A percentile compares a stretch with the other conserved stretches of the same genome.
Conservation (phyloP, 2,113 vertebrate species). For the Pleuronectes platessa region DNA sequence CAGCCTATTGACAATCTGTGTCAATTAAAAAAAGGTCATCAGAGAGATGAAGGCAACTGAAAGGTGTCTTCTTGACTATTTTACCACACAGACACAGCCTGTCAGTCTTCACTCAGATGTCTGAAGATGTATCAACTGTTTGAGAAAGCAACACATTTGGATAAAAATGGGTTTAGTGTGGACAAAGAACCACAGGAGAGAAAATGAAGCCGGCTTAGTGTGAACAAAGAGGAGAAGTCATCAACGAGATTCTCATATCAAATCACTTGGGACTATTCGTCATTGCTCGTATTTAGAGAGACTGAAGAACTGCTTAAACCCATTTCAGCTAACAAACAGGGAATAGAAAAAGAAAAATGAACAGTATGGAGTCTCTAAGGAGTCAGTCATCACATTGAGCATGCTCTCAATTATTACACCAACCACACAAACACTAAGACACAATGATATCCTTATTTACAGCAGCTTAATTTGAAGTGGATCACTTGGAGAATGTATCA, state of each 20-base stretch:
- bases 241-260: too few species aligned
- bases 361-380: constrained; percentile 23
- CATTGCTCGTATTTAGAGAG: constrained; percentile 13
- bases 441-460: constrained; percentile 58
- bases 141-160: too few species aligned
- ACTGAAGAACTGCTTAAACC: constrained; percentile 17
- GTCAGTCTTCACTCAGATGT: neutral
- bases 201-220: neutral
- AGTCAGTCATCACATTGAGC: constrained; percentile 53
- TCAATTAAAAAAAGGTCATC: neutral
- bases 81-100: neutral
- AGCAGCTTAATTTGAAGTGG: constrained; percentile 47
- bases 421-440: constrained; percentile 60
- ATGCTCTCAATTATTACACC: constrained; percentile 65
- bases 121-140: too few species aligned
- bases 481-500: constrained; percentile 45
- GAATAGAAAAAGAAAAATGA: constrained; percentile 18
- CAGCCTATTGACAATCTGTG: neutral
- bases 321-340: constrained; percentile 2
- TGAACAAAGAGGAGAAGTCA: neutral
- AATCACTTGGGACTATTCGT: neutral
- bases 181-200: too few species aligned
- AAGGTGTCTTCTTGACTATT: neutral
- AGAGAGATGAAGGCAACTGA: neutral
- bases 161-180: neutral